Conservation (phyloP, 2,888 invertebrate species). For the Acleris laterana region DNA sequence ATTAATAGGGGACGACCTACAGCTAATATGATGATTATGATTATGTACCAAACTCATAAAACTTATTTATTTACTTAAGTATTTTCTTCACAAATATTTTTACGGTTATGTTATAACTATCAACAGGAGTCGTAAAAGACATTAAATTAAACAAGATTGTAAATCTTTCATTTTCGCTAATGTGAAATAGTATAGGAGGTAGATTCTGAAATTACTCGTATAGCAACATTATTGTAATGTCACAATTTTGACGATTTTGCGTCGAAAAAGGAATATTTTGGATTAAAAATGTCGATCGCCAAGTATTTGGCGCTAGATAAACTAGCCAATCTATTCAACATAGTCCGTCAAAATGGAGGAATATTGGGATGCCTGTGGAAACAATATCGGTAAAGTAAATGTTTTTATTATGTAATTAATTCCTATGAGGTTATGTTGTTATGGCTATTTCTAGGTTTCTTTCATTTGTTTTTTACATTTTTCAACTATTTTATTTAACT, state of each 20-base stretch:
- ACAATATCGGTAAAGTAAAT: conserved; percentile 87
- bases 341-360: conserved; percentile 90
- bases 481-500: too few species aligned
- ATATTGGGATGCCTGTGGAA: conserved; percentile 86
- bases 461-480: conserved; percentile 1
- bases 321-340: conserved; percentile 85
- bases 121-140: too few species aligned
- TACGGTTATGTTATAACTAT: too few species aligned
- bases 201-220: background rate
- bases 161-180: too few species aligned
- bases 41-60: too few species aligned
- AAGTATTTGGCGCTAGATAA: conserved; percentile 90
- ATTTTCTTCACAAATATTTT: too few species aligned
- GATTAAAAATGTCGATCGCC: conserved; percentile 77
- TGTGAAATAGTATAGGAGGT: too few species aligned
- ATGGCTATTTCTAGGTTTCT: conserved; percentile 4
- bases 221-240: conserved; percentile 25
- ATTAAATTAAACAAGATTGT: too few species aligned
- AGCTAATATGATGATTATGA: too few species aligned
- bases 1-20: too few species aligned
- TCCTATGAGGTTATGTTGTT: conserved; percentile 38
- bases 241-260: conserved; percentile 16
- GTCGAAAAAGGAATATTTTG: conserved; percentile 31
- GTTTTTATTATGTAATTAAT: conserved; percentile 68
- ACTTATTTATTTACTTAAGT: too few species aligned